Conservation (phyloP, 35 echinoderm and acorn worm species). For the Holothuria glaberrima region DNA sequence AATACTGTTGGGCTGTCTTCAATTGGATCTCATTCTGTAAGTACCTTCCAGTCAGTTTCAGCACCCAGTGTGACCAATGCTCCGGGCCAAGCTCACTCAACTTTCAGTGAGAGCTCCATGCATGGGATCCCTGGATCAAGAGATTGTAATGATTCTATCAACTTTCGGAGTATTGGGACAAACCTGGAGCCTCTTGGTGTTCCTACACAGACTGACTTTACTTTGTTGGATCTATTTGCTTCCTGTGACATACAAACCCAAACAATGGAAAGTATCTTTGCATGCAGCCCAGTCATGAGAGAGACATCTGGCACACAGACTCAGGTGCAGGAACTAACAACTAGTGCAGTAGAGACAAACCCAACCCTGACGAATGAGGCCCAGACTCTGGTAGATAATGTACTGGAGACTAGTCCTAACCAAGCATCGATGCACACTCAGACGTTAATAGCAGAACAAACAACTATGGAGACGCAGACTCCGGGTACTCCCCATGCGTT, state of each 20-base stretch:
- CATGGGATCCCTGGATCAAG: neutral
- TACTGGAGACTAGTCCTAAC: neutral
- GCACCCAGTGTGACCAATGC: no score
- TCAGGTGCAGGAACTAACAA: neutral
- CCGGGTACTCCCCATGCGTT: neutral
- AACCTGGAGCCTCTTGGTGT: constrained; percentile 31
- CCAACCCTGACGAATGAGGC: neutral
- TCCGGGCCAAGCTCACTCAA: no score
- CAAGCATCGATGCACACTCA: constrained; percentile 31
- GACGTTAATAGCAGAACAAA: constrained; percentile 28
- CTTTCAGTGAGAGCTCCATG: no score
- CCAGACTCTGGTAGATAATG: constrained; percentile 14
- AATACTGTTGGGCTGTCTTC: no score
- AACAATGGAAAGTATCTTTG: constrained; percentile 56
- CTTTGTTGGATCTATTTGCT: constrained; percentile 34
- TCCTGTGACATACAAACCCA: constrained; percentile 57
- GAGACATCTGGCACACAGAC: constrained; percentile 51
- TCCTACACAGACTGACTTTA: constrained; percentile 49
- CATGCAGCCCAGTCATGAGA: neutral
- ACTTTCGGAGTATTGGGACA: constrained; percentile 48
- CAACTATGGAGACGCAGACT: constrained; percentile 40
- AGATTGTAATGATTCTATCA: constrained; percentile 34
- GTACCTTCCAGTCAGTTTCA: no score
- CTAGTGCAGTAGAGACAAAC: neutral
- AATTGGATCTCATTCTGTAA: no score